phyloP scores from a whole-genome alignment of 2,888 invertebrate genomes.

The Blastobasis lacticolella region DNA sequence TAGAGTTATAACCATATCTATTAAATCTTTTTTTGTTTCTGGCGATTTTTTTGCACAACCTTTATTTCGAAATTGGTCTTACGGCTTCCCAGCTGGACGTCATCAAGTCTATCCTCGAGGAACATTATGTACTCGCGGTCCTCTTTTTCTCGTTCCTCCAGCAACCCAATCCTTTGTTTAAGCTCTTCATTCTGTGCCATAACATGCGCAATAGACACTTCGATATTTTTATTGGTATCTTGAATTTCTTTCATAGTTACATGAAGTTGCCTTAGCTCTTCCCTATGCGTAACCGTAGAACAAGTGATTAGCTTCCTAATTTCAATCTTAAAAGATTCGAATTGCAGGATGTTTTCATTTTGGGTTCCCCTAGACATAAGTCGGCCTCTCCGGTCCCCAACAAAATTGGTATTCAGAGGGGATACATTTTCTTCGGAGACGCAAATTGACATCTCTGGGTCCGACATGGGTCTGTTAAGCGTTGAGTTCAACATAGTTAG shows the following conservation, averaged over 20 bases:
- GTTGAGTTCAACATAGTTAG: not conserved
- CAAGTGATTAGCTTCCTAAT: not conserved
- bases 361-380: not conserved
- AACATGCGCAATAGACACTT: slow-evolving; percentile 6
- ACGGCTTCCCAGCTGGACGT: slow-evolving; percentile 2
- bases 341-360: not conserved
- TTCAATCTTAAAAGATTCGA: not conserved
- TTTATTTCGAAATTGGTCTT: slow-evolving; percentile 11
- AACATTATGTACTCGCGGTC: slow-evolving; percentile 8
- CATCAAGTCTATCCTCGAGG: slow-evolving; percentile 9
- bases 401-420: too few relatives aligned
- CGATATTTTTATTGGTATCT: slow-evolving; percentile 6
- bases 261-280: not conserved
- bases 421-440: too few relatives aligned
- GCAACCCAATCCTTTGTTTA: slow-evolving; percentile 4
- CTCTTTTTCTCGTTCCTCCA: slow-evolving; percentile 6
- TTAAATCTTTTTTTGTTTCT: slow-evolving; percentile 10
- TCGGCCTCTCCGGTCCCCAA: not conserved
- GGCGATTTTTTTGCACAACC: slow-evolving; percentile 6
- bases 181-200: slow-evolving; percentile 10
- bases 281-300: not conserved
- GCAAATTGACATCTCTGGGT: too few relatives aligned
- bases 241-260: not conserved
- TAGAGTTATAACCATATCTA: slow-evolving; percentile 7
- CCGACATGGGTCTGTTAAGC: not conserved